Conservation (phyloP, 2,113 vertebrate genomes). For the Micromys minutus region DNA sequence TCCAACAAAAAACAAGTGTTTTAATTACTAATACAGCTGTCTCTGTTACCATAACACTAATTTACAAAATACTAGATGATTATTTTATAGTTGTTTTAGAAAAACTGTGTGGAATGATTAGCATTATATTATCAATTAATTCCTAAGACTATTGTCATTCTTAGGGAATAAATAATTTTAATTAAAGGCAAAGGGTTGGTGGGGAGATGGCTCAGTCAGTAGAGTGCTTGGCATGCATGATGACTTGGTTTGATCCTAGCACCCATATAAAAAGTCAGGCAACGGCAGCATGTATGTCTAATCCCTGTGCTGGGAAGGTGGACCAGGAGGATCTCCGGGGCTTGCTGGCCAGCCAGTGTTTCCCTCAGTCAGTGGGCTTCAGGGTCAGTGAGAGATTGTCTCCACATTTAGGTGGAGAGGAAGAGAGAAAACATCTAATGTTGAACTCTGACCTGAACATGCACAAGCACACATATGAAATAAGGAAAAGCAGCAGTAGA, state of each 20-base stretch:
- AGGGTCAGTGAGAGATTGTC: not conserved
- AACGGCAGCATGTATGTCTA: not conserved
- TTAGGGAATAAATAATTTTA: not conserved
- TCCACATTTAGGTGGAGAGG: not conserved
- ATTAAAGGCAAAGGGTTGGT: not conserved
- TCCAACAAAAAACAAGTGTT: not conserved
- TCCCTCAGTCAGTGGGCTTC: not conserved
- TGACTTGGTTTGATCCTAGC: not conserved
- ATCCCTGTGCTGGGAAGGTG: not conserved
- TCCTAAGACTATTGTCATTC: not conserved
- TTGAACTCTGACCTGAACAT: not conserved
- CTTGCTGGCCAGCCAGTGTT: not conserved
- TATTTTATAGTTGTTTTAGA: conserved; percentile 24
- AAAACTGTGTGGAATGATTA: conserved; percentile 25
- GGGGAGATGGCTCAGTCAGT: not conserved
- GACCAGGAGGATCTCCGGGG: no score
- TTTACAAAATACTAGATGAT: conserved; percentile 5
- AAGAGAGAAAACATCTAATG: not conserved
- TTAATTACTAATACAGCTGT: conserved; percentile 2
- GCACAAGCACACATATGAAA: not conserved
- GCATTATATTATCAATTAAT: not conserved
- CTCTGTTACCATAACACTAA: conserved; percentile 11
- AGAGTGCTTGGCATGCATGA: no score
- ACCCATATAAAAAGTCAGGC: not conserved
- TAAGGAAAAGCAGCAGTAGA: not conserved